Conservation (phyloP, 2,888 invertebrate genomes). For the Unio pictorum region DNA sequence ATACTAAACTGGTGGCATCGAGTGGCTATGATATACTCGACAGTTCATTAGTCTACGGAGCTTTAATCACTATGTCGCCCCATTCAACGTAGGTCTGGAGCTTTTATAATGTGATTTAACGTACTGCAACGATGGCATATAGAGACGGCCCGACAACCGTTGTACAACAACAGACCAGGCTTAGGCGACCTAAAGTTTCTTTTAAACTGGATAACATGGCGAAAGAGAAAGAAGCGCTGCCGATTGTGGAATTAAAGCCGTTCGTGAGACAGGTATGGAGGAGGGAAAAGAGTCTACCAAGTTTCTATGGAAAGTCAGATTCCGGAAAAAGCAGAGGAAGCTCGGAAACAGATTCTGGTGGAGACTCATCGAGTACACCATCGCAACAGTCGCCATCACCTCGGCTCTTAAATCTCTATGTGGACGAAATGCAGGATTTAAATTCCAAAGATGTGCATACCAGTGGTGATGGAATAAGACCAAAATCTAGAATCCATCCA, state of each 20-base stretch:
- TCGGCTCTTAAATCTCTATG: conserved; percentile 15
- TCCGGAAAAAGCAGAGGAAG: conserved; percentile 16
- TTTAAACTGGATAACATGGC: conserved; percentile 19
- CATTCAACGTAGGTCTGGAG: no score
- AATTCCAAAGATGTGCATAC: conserved; percentile 18
- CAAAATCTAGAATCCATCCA: conserved; percentile 35
- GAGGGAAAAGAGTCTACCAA: conserved; percentile 56
- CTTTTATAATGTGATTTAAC: no score
- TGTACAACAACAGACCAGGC: no score
- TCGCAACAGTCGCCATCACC: conserved; percentile 28
- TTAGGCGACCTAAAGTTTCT: conserved; percentile 26
- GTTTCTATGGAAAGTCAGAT: conserved; percentile 39
- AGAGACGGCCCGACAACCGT: no score
- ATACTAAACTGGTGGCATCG: no score
- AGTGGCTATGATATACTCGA: no score
- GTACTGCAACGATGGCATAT: no score
- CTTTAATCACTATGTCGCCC: no score
- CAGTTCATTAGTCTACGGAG: no score
- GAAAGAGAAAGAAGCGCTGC: conserved; percentile 38
- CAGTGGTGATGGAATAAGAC: conserved; percentile 16
- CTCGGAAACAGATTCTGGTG: conserved; percentile 13
- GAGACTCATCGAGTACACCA: conserved; percentile 20
- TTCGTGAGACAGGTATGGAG: conserved; percentile 60
- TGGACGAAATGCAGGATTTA: conserved; percentile 26
- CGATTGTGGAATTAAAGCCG: conserved; percentile 57